Evolutionary conservation across 2,888 invertebrate genomes (phyloP).

Genomic region (Flexamia atlantica): DNA sequence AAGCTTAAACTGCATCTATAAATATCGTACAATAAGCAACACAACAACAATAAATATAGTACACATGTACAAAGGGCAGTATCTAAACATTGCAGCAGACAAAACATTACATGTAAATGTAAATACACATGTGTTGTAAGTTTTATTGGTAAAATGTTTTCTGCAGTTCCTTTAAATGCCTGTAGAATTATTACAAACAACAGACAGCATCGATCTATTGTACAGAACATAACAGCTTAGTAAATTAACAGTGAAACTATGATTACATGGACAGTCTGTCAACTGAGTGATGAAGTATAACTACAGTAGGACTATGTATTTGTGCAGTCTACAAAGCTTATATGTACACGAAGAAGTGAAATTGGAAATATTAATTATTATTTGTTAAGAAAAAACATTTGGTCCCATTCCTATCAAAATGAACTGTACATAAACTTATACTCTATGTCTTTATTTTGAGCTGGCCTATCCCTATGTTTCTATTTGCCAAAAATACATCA

Average conservation of each 20-base stretch:
- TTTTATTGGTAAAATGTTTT: not conserved
- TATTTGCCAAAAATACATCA: not conserved
- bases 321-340: constrained; percentile 41
- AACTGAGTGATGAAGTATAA: not conserved
- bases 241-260: not conserved
- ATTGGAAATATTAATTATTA: not conserved
- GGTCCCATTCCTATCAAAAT: constrained; percentile 42
- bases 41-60: constrained; percentile 25
- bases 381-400: constrained; percentile 23
- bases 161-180: too few species aligned
- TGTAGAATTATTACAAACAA: too few species aligned
- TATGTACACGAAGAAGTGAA: constrained; percentile 16
- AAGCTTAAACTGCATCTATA: constrained; percentile 10
- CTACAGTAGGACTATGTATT: constrained; percentile 24
- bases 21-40: constrained; percentile 30
- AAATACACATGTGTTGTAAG: not conserved
- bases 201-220: not conserved
- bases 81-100: not conserved
- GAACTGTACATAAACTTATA: constrained; percentile 27
- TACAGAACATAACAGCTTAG: not conserved
- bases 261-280: not conserved
- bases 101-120: constrained; percentile 9
- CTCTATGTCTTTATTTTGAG: constrained; percentile 27
- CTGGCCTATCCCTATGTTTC: not conserved
- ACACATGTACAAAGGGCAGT: constrained; percentile 12